These are phyloP conservation scores for Hipposideros armiger DNA, from an alignment of 2,113 vertebrate species.

Conservation along the genomic window DNA sequence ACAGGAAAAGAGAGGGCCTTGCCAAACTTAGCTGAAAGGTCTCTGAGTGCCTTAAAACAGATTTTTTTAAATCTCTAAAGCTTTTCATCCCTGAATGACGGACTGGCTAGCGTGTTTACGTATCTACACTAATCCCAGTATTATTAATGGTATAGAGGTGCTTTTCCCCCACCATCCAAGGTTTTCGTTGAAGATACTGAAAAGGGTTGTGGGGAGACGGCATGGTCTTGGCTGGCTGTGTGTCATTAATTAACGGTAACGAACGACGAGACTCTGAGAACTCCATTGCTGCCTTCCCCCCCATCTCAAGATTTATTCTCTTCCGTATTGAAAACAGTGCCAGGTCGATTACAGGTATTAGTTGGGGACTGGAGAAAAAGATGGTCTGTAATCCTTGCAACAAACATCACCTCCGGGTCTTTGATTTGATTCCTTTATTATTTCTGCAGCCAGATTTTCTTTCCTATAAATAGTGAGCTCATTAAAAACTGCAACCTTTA, in stretches of 20 bases:
- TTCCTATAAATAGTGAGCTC: background rate
- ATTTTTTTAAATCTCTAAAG: constrained; percentile 53
- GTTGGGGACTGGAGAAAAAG: background rate
- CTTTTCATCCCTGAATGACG: constrained; percentile 50
- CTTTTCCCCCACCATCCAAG: background rate
- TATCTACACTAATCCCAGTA: background rate
- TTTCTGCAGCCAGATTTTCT: background rate
- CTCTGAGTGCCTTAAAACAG: constrained; percentile 24
- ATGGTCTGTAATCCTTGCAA: background rate
- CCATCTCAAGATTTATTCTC: background rate
- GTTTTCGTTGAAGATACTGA: background rate
- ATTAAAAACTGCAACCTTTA: background rate
- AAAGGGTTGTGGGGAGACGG: background rate
- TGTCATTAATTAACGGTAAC: background rate
- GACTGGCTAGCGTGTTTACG: constrained; percentile 29
- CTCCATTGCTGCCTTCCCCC: background rate
- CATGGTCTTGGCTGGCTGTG: background rate
- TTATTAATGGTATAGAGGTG: background rate
- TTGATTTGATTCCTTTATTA: background rate
- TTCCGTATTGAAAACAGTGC: background rate
- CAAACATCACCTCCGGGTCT: background rate
- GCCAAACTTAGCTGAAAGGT: constrained; percentile 45
- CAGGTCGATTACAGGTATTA: background rate
- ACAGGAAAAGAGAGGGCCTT: constrained; percentile 21
- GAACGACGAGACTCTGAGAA: background rate